Evolutionary conservation across 2,797 vertebrate genomes (phyloP), one percentile per base, ranked within the genome.

Genomic region (Nannoperca australis): DNA sequence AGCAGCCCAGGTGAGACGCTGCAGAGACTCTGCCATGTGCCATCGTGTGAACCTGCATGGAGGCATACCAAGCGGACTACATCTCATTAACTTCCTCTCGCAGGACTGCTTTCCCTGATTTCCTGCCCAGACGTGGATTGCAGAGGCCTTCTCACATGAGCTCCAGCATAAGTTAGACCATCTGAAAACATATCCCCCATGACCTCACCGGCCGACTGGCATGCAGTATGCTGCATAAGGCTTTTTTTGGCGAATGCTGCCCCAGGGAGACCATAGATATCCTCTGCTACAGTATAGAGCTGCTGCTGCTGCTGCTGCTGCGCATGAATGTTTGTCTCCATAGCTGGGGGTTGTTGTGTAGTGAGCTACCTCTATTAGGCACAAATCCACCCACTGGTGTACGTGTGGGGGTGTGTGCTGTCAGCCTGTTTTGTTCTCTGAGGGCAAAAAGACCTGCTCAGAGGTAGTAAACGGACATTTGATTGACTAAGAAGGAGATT

Each of bases 141-240:
- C 85, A 85, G 81, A 83, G 82, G 81, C 82, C 87, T 88, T 79
- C 82, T 88, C 81, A 78, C 84, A 89, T 70, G 86, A 91, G 87
- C 87, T 81, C 78, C 79, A 78, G 78, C 91, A 91, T 91, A 92
- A 90, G 91, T 89, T 90, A 70, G 81, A 91, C 85, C 90, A 91
- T 92, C 88, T 93, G 92, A 94, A 89, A 89, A 91, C 87, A 92
- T 79, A 88, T 86, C 85, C 87, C 85, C 79, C 71, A 64, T 92
- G 92, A 93, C 91, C 90, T 91, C 88, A 82, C 76, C 17, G 78
- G 82, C 79, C 80, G 65, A 89, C 79, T 85, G 87, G 88, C 83
- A 78, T 81, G 81, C 80, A 77, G 82, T 70, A 5, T 90, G 91
- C 90, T 90, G 89, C 90, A 90, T 88, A 89, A 92, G 90, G 86